Evolutionary conservation across 2,888 invertebrate species (phyloP), one percentile per base, ranked within the genome.

Genomic region (Hydropsyche betteni): DNA sequence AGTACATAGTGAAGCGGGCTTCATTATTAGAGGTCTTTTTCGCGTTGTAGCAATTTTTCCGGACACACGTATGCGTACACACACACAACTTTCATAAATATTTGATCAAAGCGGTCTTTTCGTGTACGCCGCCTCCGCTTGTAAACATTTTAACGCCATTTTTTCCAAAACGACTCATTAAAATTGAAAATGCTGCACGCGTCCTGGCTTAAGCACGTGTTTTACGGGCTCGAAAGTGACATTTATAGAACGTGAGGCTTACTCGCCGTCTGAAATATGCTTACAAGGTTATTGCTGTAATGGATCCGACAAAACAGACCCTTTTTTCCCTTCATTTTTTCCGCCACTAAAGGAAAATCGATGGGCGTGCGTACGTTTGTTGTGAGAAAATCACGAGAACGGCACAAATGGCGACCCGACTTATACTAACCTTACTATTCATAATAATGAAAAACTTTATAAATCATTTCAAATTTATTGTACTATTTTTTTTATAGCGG

Each of bases 271-370:
- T 70, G 33, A 72, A 72, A 72, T 72, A 51, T 72, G 55, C 72
- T 61, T 36, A 55, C 44, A 72, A 72, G 58, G 72, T 61, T 61
- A 61, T 64, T 33, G 58, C 72, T 38, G 38, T 72, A 72, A 72
- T 72, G 72, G 72, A 12, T 14, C 55, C 36, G 72, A 8, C 38
- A 72, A 64, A 72, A 72, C 61, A 34, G 36, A 64, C 64, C 64
- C 36, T 64, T 64, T 64, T 33, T 33, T 8, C 33, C 36, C 6
- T 64, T n/a, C 34, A 7, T 64, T 64, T 64, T 64, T 36, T 36
- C 8, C 64, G 64, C 6, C n/a, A 3, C 16, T n/a, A 16, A 55
- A 55, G 16, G 16, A 55, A 55, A 44, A 44, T 44, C 44, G 44
- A 44, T 44, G 44, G 44, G 44, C 44, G 6, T 44, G 10, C 44